These are phyloP conservation scores for Sesia apiformis DNA, from an alignment of 2,888 invertebrate genomes.

Conservation along the genomic window DNA sequence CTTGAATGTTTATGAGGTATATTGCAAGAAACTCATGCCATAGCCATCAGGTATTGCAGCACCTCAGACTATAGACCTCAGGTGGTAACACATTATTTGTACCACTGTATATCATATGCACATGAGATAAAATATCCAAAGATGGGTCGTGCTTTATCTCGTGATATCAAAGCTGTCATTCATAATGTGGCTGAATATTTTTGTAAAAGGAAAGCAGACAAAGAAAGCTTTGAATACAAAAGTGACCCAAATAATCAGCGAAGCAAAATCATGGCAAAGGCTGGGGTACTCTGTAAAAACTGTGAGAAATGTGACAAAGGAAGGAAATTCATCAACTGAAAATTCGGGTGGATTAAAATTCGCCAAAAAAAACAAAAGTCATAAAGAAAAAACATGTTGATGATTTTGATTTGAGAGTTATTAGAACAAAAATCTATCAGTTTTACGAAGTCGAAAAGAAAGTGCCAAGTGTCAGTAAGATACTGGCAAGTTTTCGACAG, in stretches of 20 bases:
- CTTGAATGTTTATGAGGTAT: too few species aligned
- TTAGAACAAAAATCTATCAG: slow-evolving; percentile 8
- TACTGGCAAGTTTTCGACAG: slow-evolving; percentile 2
- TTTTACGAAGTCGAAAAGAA: slow-evolving; percentile 7
- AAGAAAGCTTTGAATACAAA: slow-evolving; percentile 8
- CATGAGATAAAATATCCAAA: slow-evolving; percentile 5
- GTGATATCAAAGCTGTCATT: slow-evolving; percentile 3
- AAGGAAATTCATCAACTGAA: slow-evolving; percentile 3
- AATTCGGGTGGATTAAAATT: slow-evolving; percentile 1
- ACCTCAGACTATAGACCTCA: too few species aligned
- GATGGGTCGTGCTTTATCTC: slow-evolving; percentile 8
- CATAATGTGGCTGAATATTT: too few species aligned
- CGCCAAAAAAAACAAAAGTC: slow-evolving; percentile 1
- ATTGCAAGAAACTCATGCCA: too few species aligned
- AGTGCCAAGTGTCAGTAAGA: slow-evolving; percentile 1
- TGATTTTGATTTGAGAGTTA: slow-evolving; percentile 7
- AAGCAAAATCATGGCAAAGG: slow-evolving; percentile 5
- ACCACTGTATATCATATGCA: neutral
- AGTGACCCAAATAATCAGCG: slow-evolving; percentile 5
- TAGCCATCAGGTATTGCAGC: too few species aligned
- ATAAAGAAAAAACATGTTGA: slow-evolving; percentile 3
- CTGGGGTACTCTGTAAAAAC: slow-evolving; percentile 6
- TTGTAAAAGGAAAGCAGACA: neutral
- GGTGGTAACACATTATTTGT: neutral
- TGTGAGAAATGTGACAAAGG: slow-evolving; percentile 1